These are phyloP conservation scores for Amblyjoppa fuscipennis DNA, from an alignment of 2,888 invertebrate genomes.

Conservation along the genomic window DNA sequence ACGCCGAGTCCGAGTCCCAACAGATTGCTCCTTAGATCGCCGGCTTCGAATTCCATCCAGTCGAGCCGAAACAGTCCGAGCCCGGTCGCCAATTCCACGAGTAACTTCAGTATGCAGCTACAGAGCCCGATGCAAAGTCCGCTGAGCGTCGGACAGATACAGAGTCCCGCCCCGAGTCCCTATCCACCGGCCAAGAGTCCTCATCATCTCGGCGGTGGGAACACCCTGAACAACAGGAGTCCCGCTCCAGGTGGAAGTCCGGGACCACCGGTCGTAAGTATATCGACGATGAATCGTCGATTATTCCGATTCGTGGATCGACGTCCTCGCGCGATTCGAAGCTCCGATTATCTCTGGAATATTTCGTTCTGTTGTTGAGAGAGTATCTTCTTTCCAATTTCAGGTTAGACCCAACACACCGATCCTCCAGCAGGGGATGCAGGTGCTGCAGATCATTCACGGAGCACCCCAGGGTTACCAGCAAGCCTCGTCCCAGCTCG, in stretches of 20 bases:
- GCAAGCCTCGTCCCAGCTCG: conserved; percentile 81
- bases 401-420: conserved; percentile 83
- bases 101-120: conserved; percentile 82
- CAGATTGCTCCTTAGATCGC: conserved; percentile 82
- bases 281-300: neutral
- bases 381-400: conserved; percentile 43
- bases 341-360: neutral
- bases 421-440: conserved; percentile 84
- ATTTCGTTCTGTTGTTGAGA: neutral
- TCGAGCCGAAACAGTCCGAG: conserved; percentile 83
- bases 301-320: neutral
- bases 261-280: conserved; percentile 83
- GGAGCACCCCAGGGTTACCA: conserved; percentile 83
- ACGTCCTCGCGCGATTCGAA: neutral
- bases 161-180: conserved; percentile 84
- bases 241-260: conserved; percentile 84
- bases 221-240: conserved; percentile 82
- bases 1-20: conserved; percentile 84
- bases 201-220: conserved; percentile 79
- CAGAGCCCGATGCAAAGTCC: conserved; percentile 85
- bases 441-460: conserved; percentile 84
- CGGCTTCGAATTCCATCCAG: conserved; percentile 83
- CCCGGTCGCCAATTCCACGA: conserved; percentile 79
- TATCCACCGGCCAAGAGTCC: conserved; percentile 84
- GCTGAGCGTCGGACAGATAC: conserved; percentile 83